Base-by-base conservation (phyloP, 1,140 invertebrate genomes). In the Littorina saxatilis region DNA sequence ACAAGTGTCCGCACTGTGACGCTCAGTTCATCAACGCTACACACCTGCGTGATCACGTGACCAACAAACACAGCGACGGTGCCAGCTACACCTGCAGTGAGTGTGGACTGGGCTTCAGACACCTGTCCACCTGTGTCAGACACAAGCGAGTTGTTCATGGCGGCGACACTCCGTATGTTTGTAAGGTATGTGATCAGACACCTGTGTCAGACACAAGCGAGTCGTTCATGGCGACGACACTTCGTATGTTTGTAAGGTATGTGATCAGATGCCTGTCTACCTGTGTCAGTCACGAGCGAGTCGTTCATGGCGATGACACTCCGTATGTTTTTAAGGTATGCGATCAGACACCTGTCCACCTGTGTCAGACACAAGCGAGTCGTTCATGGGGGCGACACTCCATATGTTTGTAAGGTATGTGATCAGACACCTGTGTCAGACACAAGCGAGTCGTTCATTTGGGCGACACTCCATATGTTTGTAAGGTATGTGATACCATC, bases 11-110 rank as follows among this genome's bases (percentile, higher is more conserved):
- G 35, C 66, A 35, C 32, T 68, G 66, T 39, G 66, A 68, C 20
- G 66, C 66, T 20, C 66, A 68, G 35, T 68, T 68, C 66, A 68
- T 68, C 66, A 68, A 68, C 17, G 66, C 66, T 35, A 68, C 66
- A 13, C 66, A 68, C 35, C 35, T 68, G 66, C 5, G 66, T 7
- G 66, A 68, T 32, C 66, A 68, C 17, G 66, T 68, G 23, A 68
- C 66, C 66, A 68, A 68, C 66, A 68, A 40, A 23, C 66, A 68
- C 66, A 37, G 29, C 15, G 23, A 17, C 15, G 66, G 66, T 17
- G 11, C 66, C 66, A 68, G 66, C 66, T 68, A 68, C 66, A 37
- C 13, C 4, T 68, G 66, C 27, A 4, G 2, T 2, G 17, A 37
- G 15, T 68, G 66, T 32, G 66, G 35, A 32, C 13, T 37, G 35